phyloP scores from a whole-genome alignment of 2,113 vertebrate genomes.

The Phyllostomus discolor region DNA sequence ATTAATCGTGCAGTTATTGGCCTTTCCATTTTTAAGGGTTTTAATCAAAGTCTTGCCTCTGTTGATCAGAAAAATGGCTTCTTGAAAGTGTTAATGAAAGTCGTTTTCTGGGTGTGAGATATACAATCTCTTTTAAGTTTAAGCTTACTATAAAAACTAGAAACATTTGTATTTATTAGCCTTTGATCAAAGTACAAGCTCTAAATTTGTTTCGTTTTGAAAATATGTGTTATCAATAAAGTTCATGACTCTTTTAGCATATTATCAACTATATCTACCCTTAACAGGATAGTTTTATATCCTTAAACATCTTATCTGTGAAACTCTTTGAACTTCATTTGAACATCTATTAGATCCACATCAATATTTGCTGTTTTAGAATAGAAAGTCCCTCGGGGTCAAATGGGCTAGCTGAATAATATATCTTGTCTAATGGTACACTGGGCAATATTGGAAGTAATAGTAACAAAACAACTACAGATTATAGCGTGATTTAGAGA shows the following conservation, averaged over 20 bases:
- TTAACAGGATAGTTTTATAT: background rate
- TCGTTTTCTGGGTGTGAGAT: background rate
- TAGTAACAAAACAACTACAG: background rate
- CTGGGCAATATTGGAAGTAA: background rate
- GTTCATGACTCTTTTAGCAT: background rate
- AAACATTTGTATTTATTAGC: constrained; percentile 1
- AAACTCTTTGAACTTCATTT: constrained; percentile 11
- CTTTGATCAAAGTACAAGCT: background rate
- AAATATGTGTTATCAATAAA: constrained; percentile 22
- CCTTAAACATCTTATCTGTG: constrained; percentile 14
- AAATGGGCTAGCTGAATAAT: background rate
- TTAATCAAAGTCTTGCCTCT: background rate
- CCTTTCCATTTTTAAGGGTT: background rate
- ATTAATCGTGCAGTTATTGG: background rate
- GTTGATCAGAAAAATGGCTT: background rate
- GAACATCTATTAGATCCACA: background rate
- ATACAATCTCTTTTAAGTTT: background rate
- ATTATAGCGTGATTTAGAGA: background rate
- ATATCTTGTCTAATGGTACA: background rate
- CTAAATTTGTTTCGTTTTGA: constrained; percentile 17
- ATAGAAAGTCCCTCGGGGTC: background rate
- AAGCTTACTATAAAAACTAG: background rate
- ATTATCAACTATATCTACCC: background rate
- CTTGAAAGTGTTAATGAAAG: background rate
- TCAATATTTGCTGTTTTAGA: constrained; percentile 5